Conservation (phyloP, 2,797 vertebrate species). For the Nothura maculosa region DNA sequence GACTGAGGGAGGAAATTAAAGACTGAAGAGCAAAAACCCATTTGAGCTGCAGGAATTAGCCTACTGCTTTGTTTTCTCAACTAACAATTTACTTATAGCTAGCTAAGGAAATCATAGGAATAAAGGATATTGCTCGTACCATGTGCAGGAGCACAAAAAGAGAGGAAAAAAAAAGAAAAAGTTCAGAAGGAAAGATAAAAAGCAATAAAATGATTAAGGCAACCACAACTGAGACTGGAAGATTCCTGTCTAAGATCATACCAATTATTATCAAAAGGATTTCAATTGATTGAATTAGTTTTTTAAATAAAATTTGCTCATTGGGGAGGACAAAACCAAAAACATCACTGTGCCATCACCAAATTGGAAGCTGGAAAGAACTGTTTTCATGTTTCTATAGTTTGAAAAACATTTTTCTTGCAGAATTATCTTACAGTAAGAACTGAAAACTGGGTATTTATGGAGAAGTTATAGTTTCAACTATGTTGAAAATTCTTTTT, state of each 20-base stretch:
- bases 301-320: not conserved
- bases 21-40: not conserved
- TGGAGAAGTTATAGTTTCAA: not conserved
- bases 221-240: not conserved
- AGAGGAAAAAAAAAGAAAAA: not conserved
- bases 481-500: not conserved
- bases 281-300: not conserved
- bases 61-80: not conserved
- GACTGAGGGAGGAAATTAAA: not conserved
- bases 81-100: not conserved
- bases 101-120: not conserved
- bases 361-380: not conserved
- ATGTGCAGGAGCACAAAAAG: not conserved
- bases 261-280: not conserved
- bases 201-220: not conserved
- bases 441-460: not conserved
- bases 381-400: not conserved
- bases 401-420: not conserved
- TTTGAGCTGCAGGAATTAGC: not conserved
- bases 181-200: not conserved
- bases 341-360: not conserved
- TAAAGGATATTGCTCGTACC: not conserved
- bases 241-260: not conserved
- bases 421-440: not conserved
- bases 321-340: not conserved